Percentiles rank a stretch among this genome's conserved stretches.
These are phyloP conservation scores for Leucosticte australis DNA, from an alignment of 2,113 vertebrate species.

Conservation along the genomic window DNA sequence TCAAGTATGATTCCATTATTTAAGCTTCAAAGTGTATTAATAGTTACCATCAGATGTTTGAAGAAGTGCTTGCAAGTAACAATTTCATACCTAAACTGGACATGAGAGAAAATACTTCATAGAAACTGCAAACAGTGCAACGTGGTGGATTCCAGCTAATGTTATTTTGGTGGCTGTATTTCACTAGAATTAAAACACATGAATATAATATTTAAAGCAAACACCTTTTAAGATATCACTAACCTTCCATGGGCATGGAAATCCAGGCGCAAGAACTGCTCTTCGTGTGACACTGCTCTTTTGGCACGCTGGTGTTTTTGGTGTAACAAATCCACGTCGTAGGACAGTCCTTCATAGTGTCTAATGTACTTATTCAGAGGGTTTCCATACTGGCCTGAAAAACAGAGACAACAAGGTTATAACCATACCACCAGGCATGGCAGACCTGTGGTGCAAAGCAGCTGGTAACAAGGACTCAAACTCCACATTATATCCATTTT, in stretches of 20 bases:
- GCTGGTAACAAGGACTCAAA: neutral
- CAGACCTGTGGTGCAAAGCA: neutral
- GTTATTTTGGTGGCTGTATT: neutral
- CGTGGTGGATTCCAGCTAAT: neutral
- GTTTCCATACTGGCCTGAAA: slow-evolving; percentile 88
- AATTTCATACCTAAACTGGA: neutral
- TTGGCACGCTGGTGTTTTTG: slow-evolving; percentile 96
- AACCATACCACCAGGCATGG: neutral
- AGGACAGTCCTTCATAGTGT: slow-evolving; percentile 95
- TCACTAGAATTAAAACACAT: neutral
- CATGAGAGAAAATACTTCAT: neutral
- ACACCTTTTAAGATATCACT: slow-evolving; percentile 57
- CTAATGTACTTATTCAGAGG: slow-evolving; percentile 90
- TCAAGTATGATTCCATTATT: neutral
- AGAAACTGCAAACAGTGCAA: neutral
- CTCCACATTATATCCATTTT: neutral
- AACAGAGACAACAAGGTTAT: slow-evolving; percentile 8
- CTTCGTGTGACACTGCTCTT: slow-evolving; percentile 86
- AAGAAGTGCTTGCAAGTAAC: neutral
- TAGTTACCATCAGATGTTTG: neutral
- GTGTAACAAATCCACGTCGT: slow-evolving; percentile 88
- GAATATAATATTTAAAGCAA: neutral
- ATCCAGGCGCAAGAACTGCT: slow-evolving; percentile 86
- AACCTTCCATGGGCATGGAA: slow-evolving; percentile 96
- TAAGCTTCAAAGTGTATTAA: neutral